These are phyloP conservation scores for Anniella stebbinsi DNA, from an alignment of 2,797 vertebrate genomes.

Conservation along the genomic window DNA sequence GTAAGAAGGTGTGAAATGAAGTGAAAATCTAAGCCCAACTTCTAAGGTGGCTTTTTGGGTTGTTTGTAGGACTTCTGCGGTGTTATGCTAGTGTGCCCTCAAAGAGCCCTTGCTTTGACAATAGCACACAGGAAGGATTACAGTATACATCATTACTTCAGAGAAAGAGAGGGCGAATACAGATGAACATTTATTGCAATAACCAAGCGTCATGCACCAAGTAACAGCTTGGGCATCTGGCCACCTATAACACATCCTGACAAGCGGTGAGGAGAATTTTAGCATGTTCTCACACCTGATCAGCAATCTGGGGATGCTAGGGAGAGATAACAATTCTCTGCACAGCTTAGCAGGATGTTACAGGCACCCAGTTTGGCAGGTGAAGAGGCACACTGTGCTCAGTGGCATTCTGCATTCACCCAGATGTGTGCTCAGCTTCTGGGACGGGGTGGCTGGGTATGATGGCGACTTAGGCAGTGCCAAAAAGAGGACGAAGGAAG, in stretches of 20 bases:
- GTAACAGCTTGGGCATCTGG: background rate
- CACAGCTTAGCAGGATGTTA: background rate
- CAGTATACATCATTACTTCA: background rate
- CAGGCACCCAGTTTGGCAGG: background rate
- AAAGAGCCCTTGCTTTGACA: background rate
- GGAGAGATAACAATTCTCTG: conserved; percentile 1
- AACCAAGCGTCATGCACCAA: background rate
- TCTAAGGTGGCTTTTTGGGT: background rate
- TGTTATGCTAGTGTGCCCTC: background rate
- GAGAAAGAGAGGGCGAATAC: background rate
- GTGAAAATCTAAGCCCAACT: background rate
- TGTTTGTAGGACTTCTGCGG: background rate
- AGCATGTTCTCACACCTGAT: background rate
- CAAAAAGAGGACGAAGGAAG: too few species aligned
- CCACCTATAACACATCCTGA: background rate
- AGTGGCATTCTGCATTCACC: background rate
- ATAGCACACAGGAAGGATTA: background rate
- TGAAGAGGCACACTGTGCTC: background rate
- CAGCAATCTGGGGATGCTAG: background rate
- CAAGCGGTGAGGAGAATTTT: conserved; percentile 8
- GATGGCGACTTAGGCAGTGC: too few species aligned
- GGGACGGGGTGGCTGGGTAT: too few species aligned
- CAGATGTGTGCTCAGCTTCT: background rate
- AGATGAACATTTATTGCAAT: background rate
- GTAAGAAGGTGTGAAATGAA: conserved; percentile 6